Conservation (phyloP, 2,113 vertebrate species). For the Cygnus atratus region DNA sequence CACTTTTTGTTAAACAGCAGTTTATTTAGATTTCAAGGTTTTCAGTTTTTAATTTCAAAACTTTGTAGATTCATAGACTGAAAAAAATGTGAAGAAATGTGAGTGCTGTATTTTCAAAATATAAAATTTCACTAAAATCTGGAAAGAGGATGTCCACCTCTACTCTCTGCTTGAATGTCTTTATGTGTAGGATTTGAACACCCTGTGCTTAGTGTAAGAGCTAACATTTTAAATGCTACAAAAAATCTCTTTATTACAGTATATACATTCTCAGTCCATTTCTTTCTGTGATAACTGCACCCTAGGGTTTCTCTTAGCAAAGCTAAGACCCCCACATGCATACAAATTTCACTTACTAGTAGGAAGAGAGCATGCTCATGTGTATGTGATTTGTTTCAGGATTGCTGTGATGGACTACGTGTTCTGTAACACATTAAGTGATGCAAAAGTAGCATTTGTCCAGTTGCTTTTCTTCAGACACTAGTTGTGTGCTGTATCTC, state of each 20-base stretch:
- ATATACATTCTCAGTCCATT: constrained; percentile 15
- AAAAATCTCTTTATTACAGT: not conserved
- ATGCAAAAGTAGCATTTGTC: not conserved
- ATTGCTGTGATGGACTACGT: not conserved
- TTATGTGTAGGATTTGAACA: not conserved
- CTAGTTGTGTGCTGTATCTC: constrained; percentile 8
- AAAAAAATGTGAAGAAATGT: not conserved
- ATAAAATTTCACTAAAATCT: constrained; percentile 41
- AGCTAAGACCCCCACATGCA: not conserved
- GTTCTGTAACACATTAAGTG: constrained; percentile 5
- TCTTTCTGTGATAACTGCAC: constrained; percentile 12
- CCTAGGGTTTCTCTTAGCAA: not conserved
- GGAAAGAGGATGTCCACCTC: not conserved
- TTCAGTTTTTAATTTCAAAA: not conserved
- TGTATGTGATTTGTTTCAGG: not conserved
- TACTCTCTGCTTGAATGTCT: constrained; percentile 19
- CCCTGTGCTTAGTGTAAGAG: not conserved
- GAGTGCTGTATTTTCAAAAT: constrained; percentile 41
- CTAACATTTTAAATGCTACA: not conserved
- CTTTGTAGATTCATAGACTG: not conserved
- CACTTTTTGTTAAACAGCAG: not conserved
- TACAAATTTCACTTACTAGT: not conserved
- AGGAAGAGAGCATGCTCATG: not conserved
- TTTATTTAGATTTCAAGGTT: constrained; percentile 27
- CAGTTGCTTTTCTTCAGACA: not conserved